A percentile compares a stretch with the other conserved stretches of the same genome.
Conservation (phyloP, 2,888 invertebrate genomes). For the Xestia rhomboidea region DNA sequence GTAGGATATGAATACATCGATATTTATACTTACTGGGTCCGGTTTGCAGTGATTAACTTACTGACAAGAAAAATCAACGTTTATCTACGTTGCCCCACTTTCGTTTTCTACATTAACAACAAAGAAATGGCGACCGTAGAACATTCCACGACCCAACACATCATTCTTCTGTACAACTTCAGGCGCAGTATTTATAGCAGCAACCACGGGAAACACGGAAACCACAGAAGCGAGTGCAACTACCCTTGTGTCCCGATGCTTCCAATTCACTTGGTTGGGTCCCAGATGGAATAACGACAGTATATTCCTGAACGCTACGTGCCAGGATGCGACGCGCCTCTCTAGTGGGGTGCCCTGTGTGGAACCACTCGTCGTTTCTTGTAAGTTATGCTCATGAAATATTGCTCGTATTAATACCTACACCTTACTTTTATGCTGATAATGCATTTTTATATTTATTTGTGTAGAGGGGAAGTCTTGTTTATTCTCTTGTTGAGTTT, state of each 20-base stretch:
- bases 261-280: conserved; percentile 93
- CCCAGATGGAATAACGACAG: conserved; percentile 91
- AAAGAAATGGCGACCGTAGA: not conserved
- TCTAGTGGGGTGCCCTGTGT: conserved; percentile 91
- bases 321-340: conserved; percentile 88
- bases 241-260: conserved; percentile 84
- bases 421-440: conserved; percentile 2
- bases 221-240: conserved; percentile 52
- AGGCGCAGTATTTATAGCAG: conserved; percentile 71
- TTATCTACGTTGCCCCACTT: not conserved
- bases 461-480: not conserved
- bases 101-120: not conserved
- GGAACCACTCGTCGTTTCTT: conserved; percentile 91
- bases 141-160: not conserved
- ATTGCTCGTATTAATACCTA: not conserved
- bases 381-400: conserved; percentile 82
- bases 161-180: conserved; percentile 13
- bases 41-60: conserved; percentile 3
- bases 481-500: not conserved
- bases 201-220: conserved; percentile 46
- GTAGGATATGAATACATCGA: not conserved
- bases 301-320: conserved; percentile 88
- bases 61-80: not conserved
- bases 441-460: not conserved
- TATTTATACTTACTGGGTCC: not conserved